phyloP scores from a whole-genome alignment of 1,140 invertebrate genomes.

The Wiebesia pumilae region DNA sequence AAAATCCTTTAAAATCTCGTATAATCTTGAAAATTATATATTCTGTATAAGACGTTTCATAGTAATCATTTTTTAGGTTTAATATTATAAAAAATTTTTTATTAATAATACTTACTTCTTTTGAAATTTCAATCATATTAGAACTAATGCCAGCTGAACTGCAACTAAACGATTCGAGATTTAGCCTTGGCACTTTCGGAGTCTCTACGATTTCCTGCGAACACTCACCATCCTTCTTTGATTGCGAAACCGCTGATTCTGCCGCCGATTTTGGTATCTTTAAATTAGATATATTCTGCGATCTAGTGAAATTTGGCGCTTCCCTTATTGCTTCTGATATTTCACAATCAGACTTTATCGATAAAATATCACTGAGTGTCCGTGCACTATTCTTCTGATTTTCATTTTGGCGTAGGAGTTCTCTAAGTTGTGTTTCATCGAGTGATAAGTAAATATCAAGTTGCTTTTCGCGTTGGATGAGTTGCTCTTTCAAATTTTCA shows the following conservation, averaged over 20 bases:
- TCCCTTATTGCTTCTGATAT: conserved; percentile 64
- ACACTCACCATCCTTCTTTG: conserved; percentile 39
- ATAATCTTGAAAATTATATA: too few relatives aligned
- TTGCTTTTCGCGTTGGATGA: conserved; percentile 74
- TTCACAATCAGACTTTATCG: conserved; percentile 79
- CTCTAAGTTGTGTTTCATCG: conserved; percentile 73
- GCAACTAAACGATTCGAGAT: conserved; percentile 60
- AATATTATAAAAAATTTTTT: too few relatives aligned
- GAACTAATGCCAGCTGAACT: conserved; percentile 46
- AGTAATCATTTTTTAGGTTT: too few relatives aligned
- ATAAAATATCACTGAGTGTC: conserved; percentile 82
- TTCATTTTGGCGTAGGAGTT: conserved; percentile 67
- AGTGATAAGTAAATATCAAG: conserved; percentile 72
- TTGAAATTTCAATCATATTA: conserved; percentile 43
- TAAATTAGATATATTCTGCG: conserved; percentile 63
- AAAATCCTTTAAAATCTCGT: too few relatives aligned
- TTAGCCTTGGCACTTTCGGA: conserved; percentile 61
- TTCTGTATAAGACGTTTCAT: too few relatives aligned
- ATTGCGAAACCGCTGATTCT: conserved; percentile 26
- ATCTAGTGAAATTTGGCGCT: conserved; percentile 51
- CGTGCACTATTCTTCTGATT: conserved; percentile 77
- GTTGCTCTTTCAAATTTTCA: conserved; percentile 77
- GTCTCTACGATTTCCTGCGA: conserved; percentile 53
- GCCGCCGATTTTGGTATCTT: conserved; percentile 47
- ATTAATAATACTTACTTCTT: conserved; percentile 24